Evolutionary conservation across 2,113 vertebrate genomes (phyloP).

Genomic region (Eptatretus burgeri): DNA sequence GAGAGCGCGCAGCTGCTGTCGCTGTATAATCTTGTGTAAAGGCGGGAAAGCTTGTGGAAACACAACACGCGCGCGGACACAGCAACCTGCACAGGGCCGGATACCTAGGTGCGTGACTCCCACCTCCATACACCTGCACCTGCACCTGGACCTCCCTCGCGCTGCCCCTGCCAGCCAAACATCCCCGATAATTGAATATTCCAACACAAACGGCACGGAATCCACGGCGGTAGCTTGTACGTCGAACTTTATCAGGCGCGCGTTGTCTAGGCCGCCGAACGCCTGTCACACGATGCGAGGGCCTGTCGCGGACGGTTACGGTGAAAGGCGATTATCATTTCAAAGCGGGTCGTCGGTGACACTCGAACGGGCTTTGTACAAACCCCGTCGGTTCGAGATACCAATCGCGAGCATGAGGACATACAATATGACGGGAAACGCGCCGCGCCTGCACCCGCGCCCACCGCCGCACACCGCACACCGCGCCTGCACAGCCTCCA

Average conservation of each 20-base stretch:
- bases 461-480: not conserved
- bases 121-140: too few relatives aligned
- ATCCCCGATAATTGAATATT: not conserved
- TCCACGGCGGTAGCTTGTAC: not conserved
- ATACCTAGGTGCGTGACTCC: not conserved
- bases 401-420: not conserved
- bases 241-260: not conserved
- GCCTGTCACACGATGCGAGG: conserved; percentile 1
- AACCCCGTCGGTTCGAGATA: not conserved
- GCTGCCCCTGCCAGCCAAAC: too few relatives aligned
- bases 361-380: not conserved
- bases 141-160: too few relatives aligned
- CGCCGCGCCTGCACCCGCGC: not conserved
- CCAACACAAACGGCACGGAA: not conserved
- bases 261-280: not conserved
- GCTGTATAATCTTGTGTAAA: conserved; percentile 4
- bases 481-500: not conserved
- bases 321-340: conserved; percentile 5
- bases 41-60: not conserved
- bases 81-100: not conserved
- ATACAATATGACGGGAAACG: not conserved
- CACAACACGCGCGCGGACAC: too few relatives aligned
- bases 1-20: not conserved
- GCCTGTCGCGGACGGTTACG: not conserved
- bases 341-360: not conserved